These are phyloP conservation scores for Muscicapa comitata DNA, from an alignment of 2,797 vertebrate species.

Conservation along the genomic window DNA sequence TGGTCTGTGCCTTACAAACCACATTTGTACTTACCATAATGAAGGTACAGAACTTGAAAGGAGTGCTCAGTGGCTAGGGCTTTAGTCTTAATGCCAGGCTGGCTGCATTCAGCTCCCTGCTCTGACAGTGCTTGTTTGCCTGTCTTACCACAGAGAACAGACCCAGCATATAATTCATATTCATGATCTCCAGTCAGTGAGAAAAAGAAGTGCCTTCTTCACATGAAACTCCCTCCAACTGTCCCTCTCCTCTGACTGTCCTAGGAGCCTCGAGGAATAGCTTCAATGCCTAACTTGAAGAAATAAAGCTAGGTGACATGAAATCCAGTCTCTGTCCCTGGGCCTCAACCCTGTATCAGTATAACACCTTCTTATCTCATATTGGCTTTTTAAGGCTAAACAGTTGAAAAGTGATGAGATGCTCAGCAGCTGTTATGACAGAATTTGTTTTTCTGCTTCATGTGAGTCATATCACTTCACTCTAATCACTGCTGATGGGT, in stretches of 20 bases:
- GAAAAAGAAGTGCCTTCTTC: neutral
- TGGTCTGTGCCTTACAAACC: constrained; percentile 10
- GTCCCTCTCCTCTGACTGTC: neutral
- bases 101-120: neutral
- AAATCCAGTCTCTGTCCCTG: neutral
- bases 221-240: neutral
- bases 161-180: neutral
- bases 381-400: neutral
- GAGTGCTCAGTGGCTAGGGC: neutral
- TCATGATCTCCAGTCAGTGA: neutral
- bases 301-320: neutral
- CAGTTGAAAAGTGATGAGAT: neutral
- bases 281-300: neutral
- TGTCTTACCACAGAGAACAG: neutral
- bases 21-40: neutral
- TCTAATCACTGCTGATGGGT: neutral
- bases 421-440: neutral
- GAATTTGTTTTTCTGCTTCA: neutral
- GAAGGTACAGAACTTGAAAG: neutral
- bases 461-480: neutral
- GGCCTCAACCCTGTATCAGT: neutral
- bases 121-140: neutral
- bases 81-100: neutral
- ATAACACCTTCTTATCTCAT: neutral
- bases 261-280: neutral